A percentile compares a stretch with the other conserved stretches of the same genome.
These are phyloP conservation scores for Siphonodentalium dalli DNA, from an alignment of 2,888 invertebrate genomes.

Conservation along the genomic window DNA sequence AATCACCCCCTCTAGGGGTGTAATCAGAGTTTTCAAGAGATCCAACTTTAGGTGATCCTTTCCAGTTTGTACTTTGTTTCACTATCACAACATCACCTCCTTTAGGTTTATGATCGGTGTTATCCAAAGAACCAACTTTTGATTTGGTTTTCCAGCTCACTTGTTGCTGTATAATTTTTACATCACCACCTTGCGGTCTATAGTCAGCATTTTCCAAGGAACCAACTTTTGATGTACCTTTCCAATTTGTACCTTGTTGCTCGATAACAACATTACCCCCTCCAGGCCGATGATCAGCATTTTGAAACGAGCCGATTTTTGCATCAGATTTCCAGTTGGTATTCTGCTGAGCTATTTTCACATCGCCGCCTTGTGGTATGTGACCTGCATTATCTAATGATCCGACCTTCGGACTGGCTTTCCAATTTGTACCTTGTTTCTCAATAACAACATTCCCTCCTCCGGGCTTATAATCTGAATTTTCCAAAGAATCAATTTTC, in stretches of 20 bases:
- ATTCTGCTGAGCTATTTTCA: conserved; percentile 33
- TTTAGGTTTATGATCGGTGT: conserved; percentile 36
- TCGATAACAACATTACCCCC: conserved; percentile 34
- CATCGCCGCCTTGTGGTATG: conserved; percentile 35
- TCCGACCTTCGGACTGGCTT: conserved; percentile 40
- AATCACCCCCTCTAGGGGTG: conserved; percentile 38
- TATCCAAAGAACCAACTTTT: conserved; percentile 45
- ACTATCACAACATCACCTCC: conserved; percentile 38
- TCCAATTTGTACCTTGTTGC: conserved; percentile 24
- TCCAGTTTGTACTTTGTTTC: conserved; percentile 24
- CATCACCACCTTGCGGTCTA: conserved; percentile 29
- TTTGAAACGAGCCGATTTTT: conserved; percentile 43
- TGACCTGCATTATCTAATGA: conserved; percentile 40
- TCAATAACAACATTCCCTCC: conserved; percentile 31
- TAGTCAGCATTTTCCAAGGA: conserved; percentile 39
- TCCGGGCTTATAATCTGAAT: conserved; percentile 24
- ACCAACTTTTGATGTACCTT: conserved; percentile 33
- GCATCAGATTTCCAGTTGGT: conserved; percentile 40
- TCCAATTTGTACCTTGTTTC: conserved; percentile 27
- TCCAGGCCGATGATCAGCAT: conserved; percentile 65
- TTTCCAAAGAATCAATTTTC: conserved; percentile 33
- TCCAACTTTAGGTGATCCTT: conserved; percentile 29
- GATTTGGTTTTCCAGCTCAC: conserved; percentile 40
- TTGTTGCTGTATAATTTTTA: conserved; percentile 32
- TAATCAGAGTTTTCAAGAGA: conserved; percentile 32